Conservation (phyloP, 2,113 vertebrate species). For the Calidris pygmaea region DNA sequence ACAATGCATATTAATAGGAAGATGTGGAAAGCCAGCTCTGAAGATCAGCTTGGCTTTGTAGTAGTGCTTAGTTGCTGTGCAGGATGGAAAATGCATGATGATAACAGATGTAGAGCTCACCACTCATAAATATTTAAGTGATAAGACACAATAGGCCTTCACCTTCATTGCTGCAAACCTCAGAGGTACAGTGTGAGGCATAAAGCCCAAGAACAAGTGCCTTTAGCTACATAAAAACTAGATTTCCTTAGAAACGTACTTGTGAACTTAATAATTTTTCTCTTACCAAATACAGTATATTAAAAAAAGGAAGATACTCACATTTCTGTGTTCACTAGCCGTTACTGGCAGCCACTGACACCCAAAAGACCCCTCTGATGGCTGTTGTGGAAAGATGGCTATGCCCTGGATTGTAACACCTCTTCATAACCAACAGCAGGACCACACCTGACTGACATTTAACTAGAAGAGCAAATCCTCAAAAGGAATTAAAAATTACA, state of each 20-base stretch:
- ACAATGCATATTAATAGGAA: background rate
- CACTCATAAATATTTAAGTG: constrained; percentile 65
- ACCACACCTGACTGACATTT: background rate
- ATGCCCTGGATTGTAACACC: background rate
- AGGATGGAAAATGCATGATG: constrained; percentile 9
- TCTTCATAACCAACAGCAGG: background rate
- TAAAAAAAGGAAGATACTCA: background rate
- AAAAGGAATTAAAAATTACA: background rate
- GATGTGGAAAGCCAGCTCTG: background rate
- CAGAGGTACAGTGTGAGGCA: background rate
- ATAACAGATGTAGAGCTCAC: constrained; percentile 31
- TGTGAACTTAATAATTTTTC: background rate
- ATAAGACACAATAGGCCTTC: constrained; percentile 12
- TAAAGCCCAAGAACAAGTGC: background rate
- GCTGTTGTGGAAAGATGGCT: background rate
- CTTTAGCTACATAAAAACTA: background rate
- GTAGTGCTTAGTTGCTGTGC: background rate
- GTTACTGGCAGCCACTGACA: background rate
- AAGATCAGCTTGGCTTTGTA: constrained; percentile 13
- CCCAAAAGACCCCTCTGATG: background rate
- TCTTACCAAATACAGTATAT: background rate
- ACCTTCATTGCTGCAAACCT: background rate
- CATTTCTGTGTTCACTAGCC: background rate
- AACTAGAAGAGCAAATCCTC: background rate
- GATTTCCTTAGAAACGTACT: background rate